Base-by-base conservation (phyloP, 2,113 vertebrate species). In the Verasper variegatus region DNA sequence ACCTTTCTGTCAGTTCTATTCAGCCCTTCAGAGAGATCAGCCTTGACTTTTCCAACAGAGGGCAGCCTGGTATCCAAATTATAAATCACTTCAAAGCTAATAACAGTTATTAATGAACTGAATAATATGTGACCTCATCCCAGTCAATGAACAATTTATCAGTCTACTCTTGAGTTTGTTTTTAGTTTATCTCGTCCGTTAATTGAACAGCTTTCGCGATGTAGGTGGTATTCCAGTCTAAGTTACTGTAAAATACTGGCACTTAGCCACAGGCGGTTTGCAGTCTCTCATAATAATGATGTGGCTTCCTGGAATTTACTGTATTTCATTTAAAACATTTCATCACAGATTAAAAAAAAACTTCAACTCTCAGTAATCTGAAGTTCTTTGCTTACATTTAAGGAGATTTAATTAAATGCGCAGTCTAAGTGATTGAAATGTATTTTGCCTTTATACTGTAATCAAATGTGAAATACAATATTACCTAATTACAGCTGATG, bases 401-500 rank as follows among this genome's bases (percentile, higher is more conserved):
- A 17, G 20, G 77, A 52, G 47, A 61, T 85, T 78, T 82, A 84
- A 84, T 89, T 84, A 79, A 84, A 77, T 69, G 42, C 80, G 72
- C 55, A 51, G 67, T 63, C 37, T 55, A 67, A 64, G 40, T 74
- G 71, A 86, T 67, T 80, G 71, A 84, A 82, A 78, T 71, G 49
- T 63, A 72, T 69, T 76, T 83, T 64, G 57, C 40, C 26, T 88
- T 86, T 86, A 56, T 82, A 68, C 62, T 57, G 5, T 67, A 64
- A 76, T 88, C 65, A 76, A 82, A 66, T 75, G 71, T 80, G 83
- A 92, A 91, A 86, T 78, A 69, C 40, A 74, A 82, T 88, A 84
- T 85, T 51, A 42, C 42, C 27, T 82, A 51, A 88, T 87, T 68
- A 70, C 56, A 21, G 52, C 55, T n/a, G 21, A 27, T 52, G 70